Base-by-base conservation (phyloP, 2,888 invertebrate species). In the Drosophila anceps region DNA sequence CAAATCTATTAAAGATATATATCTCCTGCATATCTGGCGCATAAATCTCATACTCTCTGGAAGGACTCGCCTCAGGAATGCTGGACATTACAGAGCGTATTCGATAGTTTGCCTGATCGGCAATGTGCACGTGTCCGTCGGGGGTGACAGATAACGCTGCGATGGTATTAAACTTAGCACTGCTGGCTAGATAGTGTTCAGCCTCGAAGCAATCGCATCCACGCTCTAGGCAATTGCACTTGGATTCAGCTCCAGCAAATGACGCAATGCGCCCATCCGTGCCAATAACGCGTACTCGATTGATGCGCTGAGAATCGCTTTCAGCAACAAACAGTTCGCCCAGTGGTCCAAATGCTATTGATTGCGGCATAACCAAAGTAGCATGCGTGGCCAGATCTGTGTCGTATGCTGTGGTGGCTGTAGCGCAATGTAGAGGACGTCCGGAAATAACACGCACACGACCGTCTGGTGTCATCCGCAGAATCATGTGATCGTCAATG, bases 21-120 rank as follows among this genome's bases (percentile, higher is more conserved):
- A 98, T 96, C 92, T 99, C 99, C 92, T 98, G 98, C 4, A 98
- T 97, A 86, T 98, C 98, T 0, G 98, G 97, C 0, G 98, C 98
- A 88, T 97, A 97, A 66, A 99, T 98, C 92, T 98, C 98, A 91
- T 98, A 99, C 91, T 98, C 97, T 50, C 97, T 94, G 0, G 96
- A 95, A 1, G 95, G 95, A 84, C 96, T 97, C 0, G 97, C 96
- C 80, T 97, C 97, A 0, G 98, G 98, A 70, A 98, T 97, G 86
- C 97, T 97, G 0, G 97, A 97, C 95, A 96, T 97, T 0, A 98
- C 97, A 0, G 97, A 97, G 46, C 98, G 94, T 60, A 98, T 97
- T 84, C 98, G 95, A 88, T 97, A 97, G 91, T 97, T 97, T 0
- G 97, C 98, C 93, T 98, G 98, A 92, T 99, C 99, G 1, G 98